These are phyloP conservation scores for Chrysogorgia sp. DNA, from an alignment of 92 coral and sea anemone genomes.

Conservation along the genomic window DNA sequence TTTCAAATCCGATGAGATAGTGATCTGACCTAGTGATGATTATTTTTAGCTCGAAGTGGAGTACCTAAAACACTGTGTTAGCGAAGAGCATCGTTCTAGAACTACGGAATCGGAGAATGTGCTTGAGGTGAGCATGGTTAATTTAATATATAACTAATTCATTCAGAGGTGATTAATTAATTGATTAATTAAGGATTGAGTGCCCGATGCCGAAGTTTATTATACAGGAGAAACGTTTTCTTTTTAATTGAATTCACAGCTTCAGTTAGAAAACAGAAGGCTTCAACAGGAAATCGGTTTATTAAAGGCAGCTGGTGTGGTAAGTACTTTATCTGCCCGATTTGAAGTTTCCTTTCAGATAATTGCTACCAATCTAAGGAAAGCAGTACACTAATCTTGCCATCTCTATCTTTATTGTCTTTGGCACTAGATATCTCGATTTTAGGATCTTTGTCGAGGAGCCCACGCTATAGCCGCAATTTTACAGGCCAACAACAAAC, in stretches of 20 bases:
- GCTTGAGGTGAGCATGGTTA: conserved; percentile 74
- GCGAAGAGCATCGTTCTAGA: conserved; percentile 80
- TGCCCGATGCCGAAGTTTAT: background rate
- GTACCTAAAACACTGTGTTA: conserved; percentile 69
- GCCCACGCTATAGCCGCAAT: too few species aligned
- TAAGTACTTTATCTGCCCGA: background rate
- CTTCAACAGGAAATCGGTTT: conserved; percentile 87
- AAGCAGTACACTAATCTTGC: too few species aligned
- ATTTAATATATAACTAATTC: too few species aligned
- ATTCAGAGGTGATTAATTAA: too few species aligned
- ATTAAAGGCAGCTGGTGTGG: conserved; percentile 68
- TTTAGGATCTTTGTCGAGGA: too few species aligned
- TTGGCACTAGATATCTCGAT: too few species aligned
- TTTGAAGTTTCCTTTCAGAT: conserved; percentile 7
- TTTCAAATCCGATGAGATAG: background rate
- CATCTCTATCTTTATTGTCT: too few species aligned
- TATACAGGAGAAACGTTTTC: background rate
- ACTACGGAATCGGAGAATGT: conserved; percentile 77
- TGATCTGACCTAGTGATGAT: background rate
- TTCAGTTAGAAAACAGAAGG: conserved; percentile 88
- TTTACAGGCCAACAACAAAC: too few species aligned
- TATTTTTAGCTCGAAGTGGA: conserved; percentile 74
- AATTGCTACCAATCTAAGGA: too few species aligned
- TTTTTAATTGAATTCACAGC: conserved; percentile 48
- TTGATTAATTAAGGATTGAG: background rate